These are phyloP conservation scores for Syrista parreyssii DNA, from an alignment of 2,888 invertebrate species.

Conservation along the genomic window DNA sequence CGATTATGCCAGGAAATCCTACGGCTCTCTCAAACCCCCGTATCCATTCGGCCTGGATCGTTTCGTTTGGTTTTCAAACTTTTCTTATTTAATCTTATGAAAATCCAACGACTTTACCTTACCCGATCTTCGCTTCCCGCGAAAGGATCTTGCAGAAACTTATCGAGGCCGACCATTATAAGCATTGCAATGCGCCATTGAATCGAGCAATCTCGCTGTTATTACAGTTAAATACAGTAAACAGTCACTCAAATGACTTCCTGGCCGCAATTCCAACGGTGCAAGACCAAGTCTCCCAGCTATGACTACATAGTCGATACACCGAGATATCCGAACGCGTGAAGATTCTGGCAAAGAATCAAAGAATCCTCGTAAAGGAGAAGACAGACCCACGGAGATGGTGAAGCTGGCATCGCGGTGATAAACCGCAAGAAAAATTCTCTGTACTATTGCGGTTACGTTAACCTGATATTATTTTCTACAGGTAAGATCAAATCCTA, in stretches of 20 bases:
- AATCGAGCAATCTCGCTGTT: not conserved
- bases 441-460: conserved; percentile 56
- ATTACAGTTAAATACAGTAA: not conserved
- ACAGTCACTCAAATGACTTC: not conserved
- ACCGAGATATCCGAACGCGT: not conserved
- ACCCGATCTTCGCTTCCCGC: too few relatives aligned
- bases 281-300: not conserved
- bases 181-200: not conserved
- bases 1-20: not conserved
- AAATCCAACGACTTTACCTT: too few relatives aligned
- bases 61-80: too few relatives aligned
- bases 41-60: too few relatives aligned
- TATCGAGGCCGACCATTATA: not conserved
- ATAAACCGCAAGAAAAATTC: conserved; percentile 60
- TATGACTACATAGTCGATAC: not conserved
- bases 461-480: not conserved
- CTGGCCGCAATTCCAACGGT: too few relatives aligned
- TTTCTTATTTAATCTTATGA: too few relatives aligned
- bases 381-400: conserved; percentile 24
- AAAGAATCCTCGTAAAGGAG: not conserved
- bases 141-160: not conserved
- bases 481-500: not conserved
- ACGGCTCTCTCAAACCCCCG: not conserved
- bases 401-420: conserved; percentile 49
- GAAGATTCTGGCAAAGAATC: not conserved